A percentile compares a stretch with the other conserved stretches of the same genome.
Evolutionary conservation across 1,140 invertebrate genomes (phyloP).

Genomic region (Rhagoletis zephyria): DNA sequence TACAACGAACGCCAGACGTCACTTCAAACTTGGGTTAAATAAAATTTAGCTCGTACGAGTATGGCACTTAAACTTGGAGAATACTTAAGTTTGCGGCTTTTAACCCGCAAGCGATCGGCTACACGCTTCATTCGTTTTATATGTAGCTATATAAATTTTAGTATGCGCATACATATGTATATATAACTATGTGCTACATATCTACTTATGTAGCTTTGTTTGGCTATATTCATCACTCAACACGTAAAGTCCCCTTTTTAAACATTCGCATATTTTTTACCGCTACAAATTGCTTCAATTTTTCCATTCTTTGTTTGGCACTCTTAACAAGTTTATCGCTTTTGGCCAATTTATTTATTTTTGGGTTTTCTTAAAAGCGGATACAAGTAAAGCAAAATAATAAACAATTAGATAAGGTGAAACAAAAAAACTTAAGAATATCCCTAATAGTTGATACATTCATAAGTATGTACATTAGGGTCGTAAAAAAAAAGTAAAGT

Average conservation of each 20-base stretch:
- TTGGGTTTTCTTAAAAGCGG: conserved; percentile 23
- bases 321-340: conserved; percentile 33
- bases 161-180: neutral
- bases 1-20: conserved; percentile 28
- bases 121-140: neutral
- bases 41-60: conserved; percentile 7
- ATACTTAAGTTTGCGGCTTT: conserved; percentile 28
- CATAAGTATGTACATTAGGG: neutral
- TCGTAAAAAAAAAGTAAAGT: neutral
- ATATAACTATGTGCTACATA: neutral
- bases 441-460: neutral
- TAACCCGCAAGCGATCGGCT: conserved; percentile 18
- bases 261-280: neutral
- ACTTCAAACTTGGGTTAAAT: conserved; percentile 1
- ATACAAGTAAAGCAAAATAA: conserved; percentile 25
- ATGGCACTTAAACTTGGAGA: conserved; percentile 33
- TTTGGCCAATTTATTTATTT: conserved; percentile 33
- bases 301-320: conserved; percentile 43
- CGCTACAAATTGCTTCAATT: conserved; percentile 29
- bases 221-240: no score
- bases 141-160: neutral
- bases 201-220: neutral
- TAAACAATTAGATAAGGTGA: neutral
- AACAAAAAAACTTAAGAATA: neutral
- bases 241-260: neutral